Percentiles rank a stretch among this genome's conserved stretches.
Conservation (phyloP, 2,113 vertebrate species). For the Hippopotamus amphibius region DNA sequence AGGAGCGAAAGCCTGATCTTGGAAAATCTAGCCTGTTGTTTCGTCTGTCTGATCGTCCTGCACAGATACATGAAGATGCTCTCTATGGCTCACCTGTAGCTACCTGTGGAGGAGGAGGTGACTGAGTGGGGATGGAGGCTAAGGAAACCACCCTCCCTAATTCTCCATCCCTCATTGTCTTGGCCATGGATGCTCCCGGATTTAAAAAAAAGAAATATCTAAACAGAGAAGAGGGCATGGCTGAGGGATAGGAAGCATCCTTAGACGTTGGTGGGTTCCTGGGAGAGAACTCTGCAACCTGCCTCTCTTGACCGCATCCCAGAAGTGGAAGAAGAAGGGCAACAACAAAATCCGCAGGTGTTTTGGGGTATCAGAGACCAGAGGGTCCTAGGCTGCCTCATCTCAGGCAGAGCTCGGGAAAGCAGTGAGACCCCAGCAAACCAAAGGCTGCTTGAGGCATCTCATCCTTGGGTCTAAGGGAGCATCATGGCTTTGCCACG, state of each 20-base stretch:
- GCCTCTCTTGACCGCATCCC: background rate
- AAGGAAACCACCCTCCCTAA: background rate
- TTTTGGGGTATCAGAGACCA: background rate
- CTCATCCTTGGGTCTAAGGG: background rate
- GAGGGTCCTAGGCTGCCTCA: background rate
- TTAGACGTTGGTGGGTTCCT: background rate
- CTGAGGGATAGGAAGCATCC: background rate
- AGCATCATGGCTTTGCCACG: background rate
- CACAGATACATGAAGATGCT: background rate
- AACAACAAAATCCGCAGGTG: background rate
- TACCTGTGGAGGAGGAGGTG: background rate
- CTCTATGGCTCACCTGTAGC: background rate
- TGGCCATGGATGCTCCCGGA: background rate
- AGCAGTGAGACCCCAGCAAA: background rate
- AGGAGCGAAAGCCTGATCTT: background rate
- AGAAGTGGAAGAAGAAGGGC: background rate
- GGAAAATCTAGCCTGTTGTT: background rate
- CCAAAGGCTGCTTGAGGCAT: background rate
- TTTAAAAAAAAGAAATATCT: background rate
- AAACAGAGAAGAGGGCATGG: background rate
- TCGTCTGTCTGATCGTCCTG: background rate
- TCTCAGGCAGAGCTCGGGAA: background rate
- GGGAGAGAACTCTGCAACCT: background rate
- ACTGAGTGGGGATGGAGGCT: accelerated
- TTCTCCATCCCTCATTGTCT: background rate